phyloP scores from a whole-genome alignment of 1,140 invertebrate genomes.

The Drosophila pruinosa region DNA sequence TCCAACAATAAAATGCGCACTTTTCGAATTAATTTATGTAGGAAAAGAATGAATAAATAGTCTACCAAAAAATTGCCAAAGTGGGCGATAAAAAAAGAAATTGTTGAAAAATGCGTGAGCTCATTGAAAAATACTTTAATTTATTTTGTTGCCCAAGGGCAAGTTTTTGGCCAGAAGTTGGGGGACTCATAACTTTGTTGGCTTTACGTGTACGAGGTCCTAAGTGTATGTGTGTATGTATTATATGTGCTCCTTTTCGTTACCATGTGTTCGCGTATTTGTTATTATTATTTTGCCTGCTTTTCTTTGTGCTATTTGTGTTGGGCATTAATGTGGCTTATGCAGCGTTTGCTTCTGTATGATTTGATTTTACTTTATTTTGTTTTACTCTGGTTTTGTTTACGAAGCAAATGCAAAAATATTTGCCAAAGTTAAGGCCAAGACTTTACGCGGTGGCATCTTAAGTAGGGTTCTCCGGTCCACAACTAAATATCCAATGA shows the following conservation, averaged over 20 bases:
- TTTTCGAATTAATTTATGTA: conserved; percentile 46
- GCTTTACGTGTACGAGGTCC: conserved; percentile 5
- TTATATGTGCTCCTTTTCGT: conserved; percentile 1
- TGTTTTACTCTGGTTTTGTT: conserved; percentile 43
- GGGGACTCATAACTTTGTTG: conserved; percentile 58
- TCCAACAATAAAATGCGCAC: not conserved
- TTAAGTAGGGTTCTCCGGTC: conserved; percentile 19
- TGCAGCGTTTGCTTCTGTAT: conserved; percentile 27
- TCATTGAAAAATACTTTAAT: conserved; percentile 67
- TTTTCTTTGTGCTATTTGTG: conserved; percentile 27
- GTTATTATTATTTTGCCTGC: conserved; percentile 19
- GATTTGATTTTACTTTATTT: conserved; percentile 37
- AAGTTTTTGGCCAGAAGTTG: conserved; percentile 2
- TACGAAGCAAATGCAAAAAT: conserved; percentile 44
- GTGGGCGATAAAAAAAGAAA: not conserved
- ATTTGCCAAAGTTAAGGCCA: conserved; percentile 41
- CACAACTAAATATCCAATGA: not conserved
- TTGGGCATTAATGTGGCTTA: conserved; percentile 67
- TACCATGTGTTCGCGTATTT: conserved; percentile 20
- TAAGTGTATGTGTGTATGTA: not conserved
- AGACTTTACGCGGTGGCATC: conserved; percentile 1
- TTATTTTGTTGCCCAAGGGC: conserved; percentile 60
- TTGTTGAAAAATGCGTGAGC: conserved; percentile 38
- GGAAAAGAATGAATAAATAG: conserved; percentile 52
- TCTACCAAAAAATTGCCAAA: conserved; percentile 3